Conservation (phyloP, 1,140 invertebrate genomes). For the Bombus polaris region DNA sequence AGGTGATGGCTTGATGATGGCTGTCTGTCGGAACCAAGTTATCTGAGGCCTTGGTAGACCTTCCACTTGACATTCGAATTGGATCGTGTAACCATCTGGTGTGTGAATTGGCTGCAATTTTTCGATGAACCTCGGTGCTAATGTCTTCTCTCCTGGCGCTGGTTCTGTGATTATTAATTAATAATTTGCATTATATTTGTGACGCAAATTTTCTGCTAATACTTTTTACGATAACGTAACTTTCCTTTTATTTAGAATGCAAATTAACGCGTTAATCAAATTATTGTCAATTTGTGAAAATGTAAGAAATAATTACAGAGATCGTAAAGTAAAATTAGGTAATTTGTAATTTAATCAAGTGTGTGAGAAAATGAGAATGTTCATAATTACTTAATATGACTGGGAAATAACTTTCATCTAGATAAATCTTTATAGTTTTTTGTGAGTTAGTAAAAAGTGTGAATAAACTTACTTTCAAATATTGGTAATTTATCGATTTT, state of each 20-base stretch:
- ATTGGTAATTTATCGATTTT: slow-evolving; percentile 95
- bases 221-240: too few species aligned
- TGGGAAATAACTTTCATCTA: not conserved
- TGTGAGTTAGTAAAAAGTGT: too few species aligned
- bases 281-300: too few species aligned
- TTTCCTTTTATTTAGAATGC: too few species aligned
- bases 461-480: slow-evolving; percentile 91
- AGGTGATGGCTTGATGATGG: slow-evolving; percentile 94
- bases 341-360: too few species aligned
- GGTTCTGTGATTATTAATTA: slow-evolving; percentile 85
- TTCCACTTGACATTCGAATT: slow-evolving; percentile 95
- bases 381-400: too few species aligned
- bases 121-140: slow-evolving; percentile 92
- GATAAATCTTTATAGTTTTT: not conserved
- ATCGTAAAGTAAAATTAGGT: too few species aligned
- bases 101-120: slow-evolving; percentile 92
- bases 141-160: slow-evolving; percentile 88
- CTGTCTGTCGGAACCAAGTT: slow-evolving; percentile 97
- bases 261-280: too few species aligned
- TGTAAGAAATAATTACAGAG: too few species aligned
- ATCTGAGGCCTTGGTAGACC: slow-evolving; percentile 95
- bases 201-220: too few species aligned
- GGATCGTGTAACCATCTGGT: slow-evolving; percentile 93
- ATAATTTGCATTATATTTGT: too few species aligned
- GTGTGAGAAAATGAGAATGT: too few species aligned